Conservation (phyloP, 2,113 vertebrate species). For the Pollimyrus isidori region DNA sequence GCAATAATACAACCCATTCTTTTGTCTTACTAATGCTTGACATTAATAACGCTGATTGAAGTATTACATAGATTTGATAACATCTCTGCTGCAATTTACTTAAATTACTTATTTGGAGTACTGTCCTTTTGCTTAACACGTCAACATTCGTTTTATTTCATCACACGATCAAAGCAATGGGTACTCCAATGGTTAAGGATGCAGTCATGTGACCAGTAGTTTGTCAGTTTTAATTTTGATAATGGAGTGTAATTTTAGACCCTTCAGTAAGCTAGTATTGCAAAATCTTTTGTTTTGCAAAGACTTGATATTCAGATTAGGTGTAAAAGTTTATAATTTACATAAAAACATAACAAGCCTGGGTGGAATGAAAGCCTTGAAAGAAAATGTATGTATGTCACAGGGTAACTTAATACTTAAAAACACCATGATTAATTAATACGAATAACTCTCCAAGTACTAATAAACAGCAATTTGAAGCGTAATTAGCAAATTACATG, state of each 20-base stretch:
- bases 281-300: not conserved
- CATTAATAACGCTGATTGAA: not conserved
- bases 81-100: not conserved
- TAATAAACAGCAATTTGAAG: not conserved
- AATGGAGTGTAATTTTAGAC: not conserved
- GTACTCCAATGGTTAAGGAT: not conserved
- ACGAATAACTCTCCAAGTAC: not conserved
- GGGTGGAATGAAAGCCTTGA: not conserved
- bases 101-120: not conserved
- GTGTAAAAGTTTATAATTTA: not conserved
- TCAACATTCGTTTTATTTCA: constrained; percentile 2
- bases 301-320: not conserved
- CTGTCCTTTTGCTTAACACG: not conserved
- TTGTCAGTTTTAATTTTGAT: not conserved
- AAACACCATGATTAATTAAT: not conserved
- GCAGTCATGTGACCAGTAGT: not conserved
- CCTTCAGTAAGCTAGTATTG: not conserved
- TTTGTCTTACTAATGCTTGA: not conserved
- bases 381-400: not conserved
- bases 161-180: not conserved
- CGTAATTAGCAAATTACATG: not conserved
- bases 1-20: constrained; percentile 2
- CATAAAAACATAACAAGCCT: not conserved
- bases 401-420: not conserved
- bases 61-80: not conserved